Base-by-base conservation (phyloP, 2,113 vertebrate genomes). In the Passerina amoena region DNA sequence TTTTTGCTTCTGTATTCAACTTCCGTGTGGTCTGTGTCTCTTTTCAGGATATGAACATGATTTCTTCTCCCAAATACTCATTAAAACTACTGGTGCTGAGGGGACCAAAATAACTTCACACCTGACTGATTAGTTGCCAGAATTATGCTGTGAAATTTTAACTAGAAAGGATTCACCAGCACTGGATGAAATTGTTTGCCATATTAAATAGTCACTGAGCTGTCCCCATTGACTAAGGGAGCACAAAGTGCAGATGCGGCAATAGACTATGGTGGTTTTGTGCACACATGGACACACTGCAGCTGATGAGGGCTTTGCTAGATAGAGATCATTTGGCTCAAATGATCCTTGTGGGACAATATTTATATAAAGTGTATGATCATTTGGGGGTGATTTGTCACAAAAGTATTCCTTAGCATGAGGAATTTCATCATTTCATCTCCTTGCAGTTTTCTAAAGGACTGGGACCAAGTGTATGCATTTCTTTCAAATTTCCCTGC, bases 371-470 rank as follows among this genome's bases (percentile, higher is more conserved):
- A 86, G 22, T 27, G 37, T 78, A 92, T 86, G 76, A 95, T 86
- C 28, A 42, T 96, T 94, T 63, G 40, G 72, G 73, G 80, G 79
- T 10, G 7, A 64, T 82, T 88, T 8, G 27, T 83, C 80, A 90
- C 72, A 86, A 44, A 93, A 86, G 30, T 47, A 51, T 91, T 86
- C 69, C 72, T 93, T 78, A 77, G 51, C 10, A 33, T 81, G 69
- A 93, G 86, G 76, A 94, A 84, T 93, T 83, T 77, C 25, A 50
- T 88, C 20, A 84, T 92, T 92, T 83, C 28, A 50, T 90, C 64
- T 94, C 61, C 77, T 92, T 77, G 44, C 9, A 5, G 56, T 83
- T 59, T 60, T 90, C 64, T 75, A 64, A 81, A 93, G 70, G 64
- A 78, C 48, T 92, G 51, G 76, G 72, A 86, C 76, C 82, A 94